Evolutionary conservation across 1,140 invertebrate species (phyloP).

Genomic region (Carcinoscorpius rotundicauda): DNA sequence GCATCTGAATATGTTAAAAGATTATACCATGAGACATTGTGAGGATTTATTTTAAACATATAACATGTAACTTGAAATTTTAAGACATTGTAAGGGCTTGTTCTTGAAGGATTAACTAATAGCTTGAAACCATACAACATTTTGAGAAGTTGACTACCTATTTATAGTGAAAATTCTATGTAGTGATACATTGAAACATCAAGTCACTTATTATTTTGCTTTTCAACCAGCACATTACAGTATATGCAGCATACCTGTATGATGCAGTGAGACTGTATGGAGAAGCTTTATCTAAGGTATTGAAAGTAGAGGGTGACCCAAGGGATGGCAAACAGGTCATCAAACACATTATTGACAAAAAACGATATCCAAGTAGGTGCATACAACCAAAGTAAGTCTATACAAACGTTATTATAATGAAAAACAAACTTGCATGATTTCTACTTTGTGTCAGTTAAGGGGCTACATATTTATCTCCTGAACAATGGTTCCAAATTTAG

Average conservation of each 20-base stretch:
- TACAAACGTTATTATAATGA: no score
- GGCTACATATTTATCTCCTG: no score
- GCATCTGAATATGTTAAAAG: no score
- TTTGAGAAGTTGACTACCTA: conserved; percentile 10
- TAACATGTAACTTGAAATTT: no score
- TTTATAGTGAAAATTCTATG: conserved; percentile 3
- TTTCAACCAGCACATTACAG: conserved; percentile 61
- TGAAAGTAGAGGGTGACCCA: conserved; percentile 34
- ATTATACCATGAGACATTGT: no score
- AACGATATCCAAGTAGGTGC: conserved; percentile 19
- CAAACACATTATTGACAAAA: conserved; percentile 26
- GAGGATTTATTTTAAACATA: no score
- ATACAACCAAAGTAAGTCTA: no score
- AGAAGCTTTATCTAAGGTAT: conserved; percentile 58
- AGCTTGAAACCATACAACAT: not conserved
- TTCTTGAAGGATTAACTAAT: no score
- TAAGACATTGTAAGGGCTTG: no score
- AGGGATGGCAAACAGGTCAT: conserved; percentile 34
- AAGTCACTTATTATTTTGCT: conserved; percentile 6
- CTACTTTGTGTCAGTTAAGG: no score
- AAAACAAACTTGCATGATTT: no score
- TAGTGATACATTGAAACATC: not conserved
- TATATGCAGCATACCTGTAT: conserved; percentile 91
- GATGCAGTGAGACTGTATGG: conserved; percentile 90
- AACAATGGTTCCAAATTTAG: no score